Base-by-base conservation (phyloP, 2,797 vertebrate species). In the Enteromius paludinosus region DNA sequence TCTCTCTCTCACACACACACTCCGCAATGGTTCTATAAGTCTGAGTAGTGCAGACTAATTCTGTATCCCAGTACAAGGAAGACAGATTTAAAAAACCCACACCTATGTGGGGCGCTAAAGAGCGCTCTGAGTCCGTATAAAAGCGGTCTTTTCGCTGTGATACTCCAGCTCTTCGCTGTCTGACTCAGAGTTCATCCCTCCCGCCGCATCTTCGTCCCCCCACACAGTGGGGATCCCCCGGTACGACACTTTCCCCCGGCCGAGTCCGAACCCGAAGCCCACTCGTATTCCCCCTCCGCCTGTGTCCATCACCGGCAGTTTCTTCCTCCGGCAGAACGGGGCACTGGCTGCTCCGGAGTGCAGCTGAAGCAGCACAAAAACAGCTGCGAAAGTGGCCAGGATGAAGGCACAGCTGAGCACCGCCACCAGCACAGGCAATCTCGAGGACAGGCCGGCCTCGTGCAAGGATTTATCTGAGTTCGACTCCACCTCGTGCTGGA, bases 61-160 rank as follows among this genome's bases (percentile, higher is more conserved):
- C 35, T 66, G 59, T 83, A 25, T 38, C 30, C 61, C 70, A 68
- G 12, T 41, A 45, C 38, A 25, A 82, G 86, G 81, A 65, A 85
- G 79, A 66, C 73, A 81, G 69, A 72, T 41, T 35, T 85, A 64
- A 83, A 43, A 45, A 45, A 45, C 2, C 2, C 41, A 45, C 12
- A 10, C 56, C 64, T 38, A 23, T 2, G 45, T 86, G 80, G 64
- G 18, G 89, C 85, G 85, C 94, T 96, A 98, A 91, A 98, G 96
- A 56, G 93, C 92, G 89, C 97, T 98, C 93, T 98, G 97, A 75
- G 97, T 97, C 92, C 95, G 97, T 94, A 99, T 98, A 87, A 99
- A 99, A 91, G 97, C 96, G 87, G 96, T 97, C 95, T 96, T 96
- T 94, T 99, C 98, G 10, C 92, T 93, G 91, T 95, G 96, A 78